Evolutionary conservation across 2,113 vertebrate species (phyloP).

Genomic region (Apus apus): DNA sequence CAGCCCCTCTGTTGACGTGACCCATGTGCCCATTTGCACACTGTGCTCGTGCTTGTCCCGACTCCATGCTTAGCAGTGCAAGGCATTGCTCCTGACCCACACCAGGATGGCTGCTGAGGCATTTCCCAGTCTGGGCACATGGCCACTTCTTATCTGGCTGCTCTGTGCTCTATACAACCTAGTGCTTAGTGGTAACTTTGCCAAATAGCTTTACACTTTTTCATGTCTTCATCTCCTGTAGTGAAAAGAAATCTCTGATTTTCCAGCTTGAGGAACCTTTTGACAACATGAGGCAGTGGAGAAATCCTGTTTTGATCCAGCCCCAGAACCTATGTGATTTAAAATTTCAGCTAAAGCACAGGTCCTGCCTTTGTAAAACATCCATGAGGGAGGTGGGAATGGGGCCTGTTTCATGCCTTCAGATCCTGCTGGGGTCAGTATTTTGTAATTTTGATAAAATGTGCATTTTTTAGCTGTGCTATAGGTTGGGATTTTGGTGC

Average conservation of each 20-base stretch:
- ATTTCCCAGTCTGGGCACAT: not conserved
- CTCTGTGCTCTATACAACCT: not conserved
- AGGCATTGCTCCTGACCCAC: not conserved
- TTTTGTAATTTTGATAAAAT: not conserved
- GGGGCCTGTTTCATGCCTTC: not conserved
- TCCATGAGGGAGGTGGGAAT: not conserved
- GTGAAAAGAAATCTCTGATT: not conserved
- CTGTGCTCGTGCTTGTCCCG: accelerated
- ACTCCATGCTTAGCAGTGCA: not conserved
- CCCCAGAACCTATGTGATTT: not conserved
- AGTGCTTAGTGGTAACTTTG: not conserved
- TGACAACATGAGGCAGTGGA: not conserved
- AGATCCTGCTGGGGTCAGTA: not conserved
- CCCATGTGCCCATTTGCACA: not conserved
- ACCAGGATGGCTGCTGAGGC: not conserved
- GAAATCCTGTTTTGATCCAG: not conserved
- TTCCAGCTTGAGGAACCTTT: not conserved
- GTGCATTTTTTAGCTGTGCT: accelerated
- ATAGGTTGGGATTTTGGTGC: not conserved
- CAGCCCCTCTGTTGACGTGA: not conserved
- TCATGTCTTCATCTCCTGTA: not conserved
- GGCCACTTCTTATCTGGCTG: not conserved
- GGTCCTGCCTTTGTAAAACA: not conserved
- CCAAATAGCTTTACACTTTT: not conserved
- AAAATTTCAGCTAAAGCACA: not conserved